These are phyloP conservation scores for Hemaris fuciformis DNA, from an alignment of 2,888 invertebrate species.

Conservation along the genomic window DNA sequence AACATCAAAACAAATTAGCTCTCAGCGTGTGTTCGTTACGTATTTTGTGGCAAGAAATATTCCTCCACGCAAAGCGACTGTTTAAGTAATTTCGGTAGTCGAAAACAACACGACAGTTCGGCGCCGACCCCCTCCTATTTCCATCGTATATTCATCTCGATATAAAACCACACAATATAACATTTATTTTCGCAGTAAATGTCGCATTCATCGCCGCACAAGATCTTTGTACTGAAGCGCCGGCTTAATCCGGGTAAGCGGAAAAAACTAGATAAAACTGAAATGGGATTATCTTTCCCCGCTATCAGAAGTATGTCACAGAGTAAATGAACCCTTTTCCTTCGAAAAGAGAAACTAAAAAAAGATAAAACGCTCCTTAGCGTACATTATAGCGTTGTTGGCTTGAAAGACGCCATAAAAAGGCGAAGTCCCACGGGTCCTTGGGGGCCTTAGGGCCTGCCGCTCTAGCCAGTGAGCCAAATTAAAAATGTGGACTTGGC, in stretches of 20 bases:
- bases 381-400: slow-evolving; percentile 73
- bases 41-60: neutral
- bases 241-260: slow-evolving; percentile 45
- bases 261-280: slow-evolving; percentile 60
- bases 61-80: neutral
- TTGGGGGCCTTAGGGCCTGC: slow-evolving; percentile 47
- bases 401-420: slow-evolving; percentile 69
- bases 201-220: slow-evolving; percentile 32
- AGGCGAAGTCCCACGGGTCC: slow-evolving; percentile 54
- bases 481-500: slow-evolving; percentile 63
- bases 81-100: neutral
- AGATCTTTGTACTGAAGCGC: slow-evolving; percentile 23
- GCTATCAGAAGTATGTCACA: slow-evolving; percentile 70
- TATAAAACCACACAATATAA: slow-evolving; percentile 47
- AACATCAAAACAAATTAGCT: slow-evolving; percentile 16
- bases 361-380: slow-evolving; percentile 77
- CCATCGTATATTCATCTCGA: slow-evolving; percentile 43
- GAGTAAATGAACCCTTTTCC: slow-evolving; percentile 73
- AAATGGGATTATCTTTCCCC: slow-evolving; percentile 64
- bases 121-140: slow-evolving; percentile 60
- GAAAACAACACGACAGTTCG: slow-evolving; percentile 33
- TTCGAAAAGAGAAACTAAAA: slow-evolving; percentile 69
- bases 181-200: slow-evolving; percentile 53
- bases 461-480: slow-evolving; percentile 51
- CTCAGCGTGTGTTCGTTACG: slow-evolving; percentile 34